Conservation (phyloP, 2,113 vertebrate species). For the Probosciger aterrimus region DNA sequence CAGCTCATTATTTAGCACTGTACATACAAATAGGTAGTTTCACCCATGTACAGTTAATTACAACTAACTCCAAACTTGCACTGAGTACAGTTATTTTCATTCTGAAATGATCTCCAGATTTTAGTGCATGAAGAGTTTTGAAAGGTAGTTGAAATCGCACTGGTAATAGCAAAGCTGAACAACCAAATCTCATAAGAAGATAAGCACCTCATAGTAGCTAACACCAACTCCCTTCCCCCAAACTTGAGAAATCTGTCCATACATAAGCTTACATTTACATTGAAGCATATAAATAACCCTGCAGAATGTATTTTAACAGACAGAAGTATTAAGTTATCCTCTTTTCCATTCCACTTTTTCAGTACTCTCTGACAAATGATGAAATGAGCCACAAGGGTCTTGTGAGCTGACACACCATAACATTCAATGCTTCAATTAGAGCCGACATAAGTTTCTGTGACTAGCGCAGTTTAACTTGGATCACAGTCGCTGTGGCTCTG, state of each 20-base stretch:
- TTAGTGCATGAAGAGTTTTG: not conserved
- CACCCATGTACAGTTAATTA: not conserved
- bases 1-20: not conserved
- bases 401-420: accelerated
- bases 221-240: not conserved
- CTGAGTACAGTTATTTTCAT: not conserved
- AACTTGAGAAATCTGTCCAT: not conserved
- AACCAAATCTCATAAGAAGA: not conserved
- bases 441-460: not conserved
- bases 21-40: not conserved
- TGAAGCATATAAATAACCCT: not conserved
- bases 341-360: not conserved
- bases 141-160: not conserved
- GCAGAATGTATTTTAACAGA: not conserved
- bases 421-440: not conserved
- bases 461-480: not conserved
- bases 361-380: not conserved
- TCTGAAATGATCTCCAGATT: not conserved
- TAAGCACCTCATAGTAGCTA: not conserved
- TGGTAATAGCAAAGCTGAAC: not conserved
- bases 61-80: not conserved
- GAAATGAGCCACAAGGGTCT: not conserved
- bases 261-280: not conserved
- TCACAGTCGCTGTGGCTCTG: not conserved
- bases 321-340: not conserved